Percentiles rank a stretch among this genome's conserved stretches.
phyloP scores from a whole-genome alignment of 2,113 vertebrate genomes.

The Gymnogyps californianus region DNA sequence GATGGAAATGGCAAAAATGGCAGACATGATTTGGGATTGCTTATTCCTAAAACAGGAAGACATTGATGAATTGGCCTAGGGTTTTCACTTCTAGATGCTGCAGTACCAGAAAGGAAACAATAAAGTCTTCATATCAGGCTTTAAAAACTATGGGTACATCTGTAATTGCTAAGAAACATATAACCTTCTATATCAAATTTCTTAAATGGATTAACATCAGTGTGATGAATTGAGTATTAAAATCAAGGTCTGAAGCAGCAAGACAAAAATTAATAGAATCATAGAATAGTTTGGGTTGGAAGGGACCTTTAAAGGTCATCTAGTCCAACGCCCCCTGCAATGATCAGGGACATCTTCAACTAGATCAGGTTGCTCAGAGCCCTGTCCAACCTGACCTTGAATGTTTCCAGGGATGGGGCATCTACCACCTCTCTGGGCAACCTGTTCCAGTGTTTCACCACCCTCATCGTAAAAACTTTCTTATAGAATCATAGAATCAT shows the following conservation, averaged over 20 bases:
- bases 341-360: too few species aligned
- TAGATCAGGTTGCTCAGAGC: too few species aligned
- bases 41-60: background rate
- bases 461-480: too few species aligned
- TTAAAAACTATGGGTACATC: background rate
- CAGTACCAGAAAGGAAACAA: background rate
- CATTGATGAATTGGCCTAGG: background rate
- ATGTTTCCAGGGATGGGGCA: too few species aligned
- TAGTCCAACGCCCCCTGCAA: too few species aligned
- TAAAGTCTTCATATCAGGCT: background rate
- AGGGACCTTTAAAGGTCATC: too few species aligned
- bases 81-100: background rate
- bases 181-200: background rate
- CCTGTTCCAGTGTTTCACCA: too few species aligned
- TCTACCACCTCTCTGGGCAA: too few species aligned
- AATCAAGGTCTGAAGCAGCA: background rate
- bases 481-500: too few species aligned
- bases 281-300: background rate
- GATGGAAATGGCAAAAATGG: background rate
- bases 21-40: background rate
- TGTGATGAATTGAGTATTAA: background rate
- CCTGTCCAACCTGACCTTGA: too few species aligned
- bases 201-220: background rate
- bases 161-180: background rate
- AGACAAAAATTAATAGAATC: background rate